These are phyloP conservation scores for Muscina levida DNA, from an alignment of 2,888 invertebrate genomes.

Conservation along the genomic window DNA sequence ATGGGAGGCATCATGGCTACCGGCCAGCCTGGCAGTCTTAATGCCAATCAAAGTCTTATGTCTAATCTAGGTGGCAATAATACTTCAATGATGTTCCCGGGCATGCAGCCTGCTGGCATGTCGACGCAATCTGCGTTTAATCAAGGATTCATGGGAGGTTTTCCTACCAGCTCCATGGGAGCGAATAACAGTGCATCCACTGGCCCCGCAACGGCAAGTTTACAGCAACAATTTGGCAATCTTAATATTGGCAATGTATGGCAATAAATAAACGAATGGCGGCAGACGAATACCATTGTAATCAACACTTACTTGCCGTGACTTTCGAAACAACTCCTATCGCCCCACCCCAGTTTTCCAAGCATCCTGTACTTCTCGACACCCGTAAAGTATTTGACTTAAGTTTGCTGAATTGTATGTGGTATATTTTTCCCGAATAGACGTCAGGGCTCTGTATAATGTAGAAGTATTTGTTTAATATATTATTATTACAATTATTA, in stretches of 20 bases:
- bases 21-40: constrained; percentile 69
- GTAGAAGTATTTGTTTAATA: constrained; percentile 52
- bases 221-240: constrained; percentile 80
- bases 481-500: constrained; percentile 22
- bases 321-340: constrained; percentile 16
- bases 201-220: constrained; percentile 73
- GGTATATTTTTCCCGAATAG: constrained; percentile 16
- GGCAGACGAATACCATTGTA: background rate
- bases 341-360: constrained; percentile 10
- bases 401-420: constrained; percentile 37
- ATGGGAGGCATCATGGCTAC: constrained; percentile 71
- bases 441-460: constrained; percentile 44
- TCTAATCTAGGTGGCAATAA: constrained; percentile 48
- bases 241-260: constrained; percentile 80
- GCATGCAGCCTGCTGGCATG: constrained; percentile 50
- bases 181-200: constrained; percentile 61
- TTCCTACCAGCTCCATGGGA: constrained; percentile 52
- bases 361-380: no score
- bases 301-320: constrained; percentile 63
- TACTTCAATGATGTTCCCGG: constrained; percentile 57
- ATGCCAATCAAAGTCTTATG: constrained; percentile 75
- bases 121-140: constrained; percentile 52
- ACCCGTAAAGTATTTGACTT: constrained; percentile 26
- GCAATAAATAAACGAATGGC: constrained; percentile 76
- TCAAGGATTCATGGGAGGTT: constrained; percentile 62